Conservation (phyloP, 2,113 vertebrate species). For the Suricata suricatta region DNA sequence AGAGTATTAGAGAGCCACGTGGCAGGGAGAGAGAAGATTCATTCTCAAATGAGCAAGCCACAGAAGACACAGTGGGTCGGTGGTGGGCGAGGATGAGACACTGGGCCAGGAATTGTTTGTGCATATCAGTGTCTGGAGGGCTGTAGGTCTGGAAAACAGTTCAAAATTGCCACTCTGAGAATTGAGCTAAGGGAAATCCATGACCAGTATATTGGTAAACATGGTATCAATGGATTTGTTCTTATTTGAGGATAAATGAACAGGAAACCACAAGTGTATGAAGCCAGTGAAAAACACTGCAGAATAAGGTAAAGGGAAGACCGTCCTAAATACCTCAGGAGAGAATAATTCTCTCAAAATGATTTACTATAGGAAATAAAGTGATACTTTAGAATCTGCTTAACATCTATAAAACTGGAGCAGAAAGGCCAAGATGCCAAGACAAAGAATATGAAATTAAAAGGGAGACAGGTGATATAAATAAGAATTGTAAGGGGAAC, state of each 20-base stretch:
- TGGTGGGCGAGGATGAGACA: no score
- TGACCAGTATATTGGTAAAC: neutral
- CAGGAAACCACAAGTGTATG: neutral
- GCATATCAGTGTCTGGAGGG: neutral
- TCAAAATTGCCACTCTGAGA: neutral
- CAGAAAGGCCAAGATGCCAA: conserved; percentile 38
- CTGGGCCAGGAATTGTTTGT: neutral
- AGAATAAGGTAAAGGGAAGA: neutral
- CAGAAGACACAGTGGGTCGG: rapidly evolving
- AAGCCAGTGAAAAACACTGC: neutral
- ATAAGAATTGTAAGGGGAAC: conserved; percentile 15
- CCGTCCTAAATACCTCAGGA: neutral
- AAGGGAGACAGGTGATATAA: conserved; percentile 4
- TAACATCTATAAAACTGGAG: conserved; percentile 17
- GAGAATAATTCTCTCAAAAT: neutral
- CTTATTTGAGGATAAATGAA: neutral
- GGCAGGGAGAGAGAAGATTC: neutral
- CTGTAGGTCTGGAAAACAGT: neutral
- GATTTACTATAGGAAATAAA: conserved; percentile 32
- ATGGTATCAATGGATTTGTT: neutral
- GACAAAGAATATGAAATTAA: conserved; percentile 56
- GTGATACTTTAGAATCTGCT: neutral
- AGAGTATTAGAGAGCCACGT: neutral
- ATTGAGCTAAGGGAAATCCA: neutral
- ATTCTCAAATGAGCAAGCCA: neutral